Evolutionary conservation across 2,888 invertebrate genomes (phyloP), one percentile per base, ranked within the genome.

Genomic region (Epirrita christyi): DNA sequence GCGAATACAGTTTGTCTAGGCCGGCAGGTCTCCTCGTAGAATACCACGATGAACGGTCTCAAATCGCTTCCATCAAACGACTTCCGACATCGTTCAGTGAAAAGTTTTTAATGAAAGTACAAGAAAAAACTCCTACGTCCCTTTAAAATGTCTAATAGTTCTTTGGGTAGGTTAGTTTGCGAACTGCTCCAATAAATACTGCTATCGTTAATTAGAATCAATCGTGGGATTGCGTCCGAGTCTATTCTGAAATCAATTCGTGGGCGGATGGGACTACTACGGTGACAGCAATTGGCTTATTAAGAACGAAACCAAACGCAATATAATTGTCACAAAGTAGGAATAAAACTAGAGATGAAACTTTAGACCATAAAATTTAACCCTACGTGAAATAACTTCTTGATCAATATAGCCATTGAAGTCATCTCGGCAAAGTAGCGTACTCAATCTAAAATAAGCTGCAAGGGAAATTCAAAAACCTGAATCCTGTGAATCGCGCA

Each of bases 141-240:
- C 57, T 52, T 48, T n/a, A 32, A 29, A 48, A 48, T 34, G 15
- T 50, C 34, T 13, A 51, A 21, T 21, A 42, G 29, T 34, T 36
- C 46, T 37, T 41, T 41, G 28, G 29, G 49, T 89, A 87, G 83
- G 82, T 87, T 83, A 84, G 85, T 89, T 89, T 85, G 88, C 85
- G 80, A 86, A 81, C 83, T 81, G 84, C 79, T 84, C 83, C 85
- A 88, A 91, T 90, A 90, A 91, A 91, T 91, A 91, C 81, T 83
- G 82, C 79, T 92, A 90, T 92, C 90, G 84, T 86, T 92, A 92
- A 92, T 91, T 90, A 90, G 88, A 90, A 91, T 92, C 91, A 89
- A 89, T 90, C 88, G 87, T 81, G 80, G 84, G 86, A 86, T 88
- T 84, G 85, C 85, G 81, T 81, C 73, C 73, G 77, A 80, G 81